Evolutionary conservation across 2,888 invertebrate species (phyloP).

Genomic region (Cacoxenus indagator): DNA sequence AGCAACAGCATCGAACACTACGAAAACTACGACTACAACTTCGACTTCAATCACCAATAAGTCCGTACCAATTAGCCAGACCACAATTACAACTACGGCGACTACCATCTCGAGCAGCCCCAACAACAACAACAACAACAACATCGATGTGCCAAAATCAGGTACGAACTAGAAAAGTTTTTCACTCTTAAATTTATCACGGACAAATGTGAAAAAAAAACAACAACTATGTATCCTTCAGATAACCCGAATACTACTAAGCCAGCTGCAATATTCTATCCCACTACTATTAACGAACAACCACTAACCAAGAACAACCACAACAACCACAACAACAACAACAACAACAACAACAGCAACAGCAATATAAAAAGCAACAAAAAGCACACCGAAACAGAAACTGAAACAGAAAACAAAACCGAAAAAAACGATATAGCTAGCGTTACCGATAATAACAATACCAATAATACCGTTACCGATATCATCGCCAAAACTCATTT

Average conservation of each 20-base stretch:
- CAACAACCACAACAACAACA: constrained; percentile 43
- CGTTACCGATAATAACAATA: background rate
- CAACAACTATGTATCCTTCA: constrained; percentile 62
- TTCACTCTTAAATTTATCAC: constrained; percentile 32
- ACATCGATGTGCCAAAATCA: constrained; percentile 54
- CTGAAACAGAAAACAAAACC: constrained; percentile 31
- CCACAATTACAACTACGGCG: constrained; percentile 31
- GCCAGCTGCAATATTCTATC: constrained; percentile 62
- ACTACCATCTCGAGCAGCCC: constrained; percentile 18
- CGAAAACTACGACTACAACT: constrained; percentile 46
- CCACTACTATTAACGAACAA: constrained; percentile 60
- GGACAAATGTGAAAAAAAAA: constrained; percentile 51
- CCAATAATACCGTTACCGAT: constrained; percentile 26
- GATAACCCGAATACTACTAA: constrained; percentile 67
- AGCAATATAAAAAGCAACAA: constrained; percentile 33
- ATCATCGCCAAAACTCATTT: constrained; percentile 59
- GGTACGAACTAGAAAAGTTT: constrained; percentile 64
- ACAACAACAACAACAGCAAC: constrained; percentile 24
- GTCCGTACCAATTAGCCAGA: background rate
- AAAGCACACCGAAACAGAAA: constrained; percentile 34
- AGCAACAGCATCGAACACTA: constrained; percentile 16
- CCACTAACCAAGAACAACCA: constrained; percentile 38
- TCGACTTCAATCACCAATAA: constrained; percentile 16
- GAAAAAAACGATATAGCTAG: constrained; percentile 12
- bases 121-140: constrained; percentile 26